Evolutionary conservation across 2,113 vertebrate species (phyloP).

Genomic region (Pteruthius melanotis): DNA sequence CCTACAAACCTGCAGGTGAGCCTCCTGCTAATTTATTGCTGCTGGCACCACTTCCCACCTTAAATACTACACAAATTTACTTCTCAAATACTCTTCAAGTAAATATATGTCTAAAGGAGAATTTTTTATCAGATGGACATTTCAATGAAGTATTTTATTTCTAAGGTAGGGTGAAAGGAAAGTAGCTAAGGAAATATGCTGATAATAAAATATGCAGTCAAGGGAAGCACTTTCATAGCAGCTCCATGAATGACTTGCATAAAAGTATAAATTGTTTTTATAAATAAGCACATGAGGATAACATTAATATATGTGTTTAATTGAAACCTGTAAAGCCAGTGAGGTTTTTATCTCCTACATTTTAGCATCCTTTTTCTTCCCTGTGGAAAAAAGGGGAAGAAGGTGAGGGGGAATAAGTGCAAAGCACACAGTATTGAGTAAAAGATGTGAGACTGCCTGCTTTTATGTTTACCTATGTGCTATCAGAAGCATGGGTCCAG

Average conservation of each 20-base stretch:
- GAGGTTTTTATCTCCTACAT: neutral
- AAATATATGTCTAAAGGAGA: slow-evolving; percentile 58
- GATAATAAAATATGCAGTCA: slow-evolving; percentile 54
- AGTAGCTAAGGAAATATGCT: slow-evolving; percentile 64
- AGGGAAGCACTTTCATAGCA: slow-evolving; percentile 19
- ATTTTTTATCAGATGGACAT: slow-evolving; percentile 66
- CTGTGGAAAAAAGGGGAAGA: neutral
- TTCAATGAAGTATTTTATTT: slow-evolving; percentile 63
- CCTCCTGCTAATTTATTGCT: slow-evolving; percentile 32
- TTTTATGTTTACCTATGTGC: neutral
- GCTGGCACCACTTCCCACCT: slow-evolving; percentile 4
- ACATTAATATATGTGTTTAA: slow-evolving; percentile 55
- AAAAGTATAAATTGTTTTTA: slow-evolving; percentile 52
- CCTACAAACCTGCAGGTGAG: neutral
- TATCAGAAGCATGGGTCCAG: neutral
- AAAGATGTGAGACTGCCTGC: neutral
- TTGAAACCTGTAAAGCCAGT: slow-evolving; percentile 35
- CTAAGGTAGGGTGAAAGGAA: slow-evolving; percentile 43
- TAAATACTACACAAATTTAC: slow-evolving; percentile 63
- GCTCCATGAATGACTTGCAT: neutral
- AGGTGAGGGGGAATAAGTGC: neutral
- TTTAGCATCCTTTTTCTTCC: neutral
- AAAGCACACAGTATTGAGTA: neutral
- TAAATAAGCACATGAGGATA: slow-evolving; percentile 24
- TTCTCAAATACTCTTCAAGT: slow-evolving; percentile 55